Evolutionary conservation across 2,797 vertebrate genomes (phyloP), one percentile per base, ranked within the genome.

Genomic region (Coreius guichenoti): DNA sequence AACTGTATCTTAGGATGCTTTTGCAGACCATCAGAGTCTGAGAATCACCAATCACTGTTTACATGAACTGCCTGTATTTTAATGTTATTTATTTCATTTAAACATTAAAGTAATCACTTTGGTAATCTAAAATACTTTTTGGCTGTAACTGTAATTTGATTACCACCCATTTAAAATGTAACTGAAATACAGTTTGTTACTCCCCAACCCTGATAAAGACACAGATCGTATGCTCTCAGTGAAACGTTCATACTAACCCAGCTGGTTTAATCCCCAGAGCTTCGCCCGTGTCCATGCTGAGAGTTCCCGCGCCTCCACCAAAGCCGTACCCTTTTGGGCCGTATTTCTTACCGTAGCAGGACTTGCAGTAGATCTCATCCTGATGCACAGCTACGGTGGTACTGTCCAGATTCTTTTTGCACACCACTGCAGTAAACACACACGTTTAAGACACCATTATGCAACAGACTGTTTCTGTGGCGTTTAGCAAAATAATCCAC

Each of bases 321-420:
- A 93, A 99, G 26, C 98, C 98, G 0, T 99, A 99, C 91, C 98
- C 98, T 94, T 99, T 99, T 79, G 98, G 98, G 4, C 98, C 98
- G 0, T 99, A 98, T 91, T 98, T 99, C 95, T 98, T 99, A 91
- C 97, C 97, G 0, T 99, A 99, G 93, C 98, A 99, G 1, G 97
- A 97, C 91, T 98, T 98, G 94, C 98, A 99, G 93, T 97, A 99
- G 93, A 99, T 98, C 90, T 99, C 97, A 43, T 99, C 96, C 36
- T 94, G 96, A 0, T 99, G 98, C 90, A 98, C 97, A 0, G 98
- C 96, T 80, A 99, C 97, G 0, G 98, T 99, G 47, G 98, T 99
- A 92, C 98, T 99, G 93, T 99, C 98, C 92, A 99, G 92, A 88
- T 98, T 99, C 95, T 99, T 99, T 92, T 94, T 98, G 85, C 98